Evolutionary conservation across 1,140 invertebrate species (phyloP).

Genomic region (Caenorhabditis remanei): DNA sequence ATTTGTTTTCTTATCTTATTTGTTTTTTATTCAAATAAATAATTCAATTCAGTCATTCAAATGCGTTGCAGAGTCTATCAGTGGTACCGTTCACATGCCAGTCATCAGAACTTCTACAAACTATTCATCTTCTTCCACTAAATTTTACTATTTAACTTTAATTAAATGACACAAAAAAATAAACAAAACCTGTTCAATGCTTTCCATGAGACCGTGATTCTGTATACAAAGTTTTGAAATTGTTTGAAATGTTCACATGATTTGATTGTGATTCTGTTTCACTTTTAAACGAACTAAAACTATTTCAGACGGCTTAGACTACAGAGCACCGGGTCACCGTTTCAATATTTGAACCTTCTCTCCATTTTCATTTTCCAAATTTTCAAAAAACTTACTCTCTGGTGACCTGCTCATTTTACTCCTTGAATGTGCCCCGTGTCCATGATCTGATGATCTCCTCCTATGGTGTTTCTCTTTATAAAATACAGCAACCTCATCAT

Average conservation of each 20-base stretch:
- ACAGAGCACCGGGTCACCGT: too few species aligned
- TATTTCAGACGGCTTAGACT: too few species aligned
- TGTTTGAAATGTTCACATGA: background rate
- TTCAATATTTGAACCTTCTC: too few species aligned
- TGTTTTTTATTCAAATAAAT: too few species aligned
- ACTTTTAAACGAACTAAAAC: too few species aligned
- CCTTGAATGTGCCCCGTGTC: background rate
- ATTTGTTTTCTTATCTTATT: too few species aligned
- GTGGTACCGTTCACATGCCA: too few species aligned
- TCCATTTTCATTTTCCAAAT: background rate
- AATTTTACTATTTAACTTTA: background rate
- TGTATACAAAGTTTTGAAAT: background rate
- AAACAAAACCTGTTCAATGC: background rate
- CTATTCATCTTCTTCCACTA: too few species aligned
- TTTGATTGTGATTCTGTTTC: background rate
- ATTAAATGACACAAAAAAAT: background rate
- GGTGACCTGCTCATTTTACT: conserved; percentile 50
- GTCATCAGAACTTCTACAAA: too few species aligned
- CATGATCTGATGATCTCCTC: conserved; percentile 36
- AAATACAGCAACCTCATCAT: conserved; percentile 41
- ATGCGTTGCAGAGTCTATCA: too few species aligned
- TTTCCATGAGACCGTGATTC: background rate
- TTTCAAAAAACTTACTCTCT: conserved; percentile 27
- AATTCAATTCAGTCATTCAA: too few species aligned
- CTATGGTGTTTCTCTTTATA: conserved; percentile 33